phyloP scores from a whole-genome alignment of 92 coral and sea anemone species.

The Bergia puertoricense region DNA sequence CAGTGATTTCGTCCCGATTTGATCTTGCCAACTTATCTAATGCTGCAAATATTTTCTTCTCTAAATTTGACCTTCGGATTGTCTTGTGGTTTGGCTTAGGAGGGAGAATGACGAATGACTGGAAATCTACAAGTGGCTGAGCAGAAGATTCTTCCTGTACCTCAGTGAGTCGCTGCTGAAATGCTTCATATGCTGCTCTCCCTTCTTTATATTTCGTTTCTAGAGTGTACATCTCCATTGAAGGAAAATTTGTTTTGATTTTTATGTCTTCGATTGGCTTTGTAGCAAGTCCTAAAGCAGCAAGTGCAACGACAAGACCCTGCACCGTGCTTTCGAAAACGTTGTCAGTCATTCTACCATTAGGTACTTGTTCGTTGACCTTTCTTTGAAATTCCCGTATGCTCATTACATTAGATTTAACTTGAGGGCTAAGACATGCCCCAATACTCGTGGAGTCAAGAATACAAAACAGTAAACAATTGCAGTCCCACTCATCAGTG shows the following conservation, averaged over 20 bases:
- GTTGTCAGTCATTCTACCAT: constrained; percentile 23
- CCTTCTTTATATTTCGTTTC: constrained; percentile 8
- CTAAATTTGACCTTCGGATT: constrained; percentile 17
- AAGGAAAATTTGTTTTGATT: constrained; percentile 29
- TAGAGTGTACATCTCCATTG: constrained; percentile 5
- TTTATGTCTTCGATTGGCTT: constrained; percentile 25
- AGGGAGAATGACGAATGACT: constrained; percentile 42
- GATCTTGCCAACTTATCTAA: constrained; percentile 35
- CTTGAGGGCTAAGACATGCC: neutral
- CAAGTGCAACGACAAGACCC: constrained; percentile 29
- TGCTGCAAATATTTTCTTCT: constrained; percentile 24
- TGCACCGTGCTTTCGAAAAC: constrained; percentile 20
- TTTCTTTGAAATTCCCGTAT: constrained; percentile 32
- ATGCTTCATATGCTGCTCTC: constrained; percentile 1
- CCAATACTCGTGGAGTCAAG: constrained; percentile 60
- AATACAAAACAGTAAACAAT: constrained; percentile 50
- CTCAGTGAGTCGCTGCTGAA: neutral
- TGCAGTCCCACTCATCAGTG: constrained; percentile 64
- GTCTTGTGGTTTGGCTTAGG: constrained; percentile 42
- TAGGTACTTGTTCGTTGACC: constrained; percentile 20
- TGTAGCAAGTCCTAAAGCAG: constrained; percentile 31
- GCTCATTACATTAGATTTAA: constrained; percentile 12
- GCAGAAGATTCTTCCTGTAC: constrained; percentile 20
- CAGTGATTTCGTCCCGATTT: constrained; percentile 31
- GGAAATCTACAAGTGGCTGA: neutral